Evolutionary conservation across 2,888 invertebrate species (phyloP), one percentile per base, ranked within the genome.

Genomic region (Pantelozetes paolii): DNA sequence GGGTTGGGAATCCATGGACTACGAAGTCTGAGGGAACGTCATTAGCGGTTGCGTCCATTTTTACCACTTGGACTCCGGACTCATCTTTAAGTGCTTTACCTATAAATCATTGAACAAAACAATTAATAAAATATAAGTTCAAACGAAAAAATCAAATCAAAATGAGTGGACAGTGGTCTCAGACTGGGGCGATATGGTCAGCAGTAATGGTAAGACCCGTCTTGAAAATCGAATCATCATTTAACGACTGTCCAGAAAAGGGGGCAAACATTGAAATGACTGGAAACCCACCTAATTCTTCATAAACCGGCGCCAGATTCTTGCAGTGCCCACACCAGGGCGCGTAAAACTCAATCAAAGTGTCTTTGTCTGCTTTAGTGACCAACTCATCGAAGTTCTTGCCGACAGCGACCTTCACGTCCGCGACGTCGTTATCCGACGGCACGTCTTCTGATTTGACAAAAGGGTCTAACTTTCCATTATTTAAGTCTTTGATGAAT

Each of bases 11-110:
- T 13, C 99, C 99, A 75, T 89, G 88, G 13, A 99, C 99, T 80
- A 96, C 92, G 83, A 87, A 99, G 11, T 86, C 84, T 77, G 89
- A 85, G 77, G 97, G 95, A 79, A 97, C 97, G 86, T 99, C 99
- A 83, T 99, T 99, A 78, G 94, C 93, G 15, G 98, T 97, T 18
- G 98, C 98, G 83, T 99, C 99, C 86, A 99, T 92, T 84, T 99
- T 99, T 1, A 96, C 92, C 80, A 99, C 93, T 77, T 88, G 89
- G 1, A 99, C 88, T 74, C 81, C 81, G 40, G 90, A 87, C 84
- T 98, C 98, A 78, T 89, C 85, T 79, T 88, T 87, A 82, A 97
- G 82, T 89, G 42, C 45, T 45, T 76, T 57, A 45, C 73, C 74
- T 62, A 62, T 62, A 18, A 30, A 18, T 30, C n/a, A 20, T 8